Conservation (phyloP, 2,113 vertebrate genomes). For the Accipiter cooperii region DNA sequence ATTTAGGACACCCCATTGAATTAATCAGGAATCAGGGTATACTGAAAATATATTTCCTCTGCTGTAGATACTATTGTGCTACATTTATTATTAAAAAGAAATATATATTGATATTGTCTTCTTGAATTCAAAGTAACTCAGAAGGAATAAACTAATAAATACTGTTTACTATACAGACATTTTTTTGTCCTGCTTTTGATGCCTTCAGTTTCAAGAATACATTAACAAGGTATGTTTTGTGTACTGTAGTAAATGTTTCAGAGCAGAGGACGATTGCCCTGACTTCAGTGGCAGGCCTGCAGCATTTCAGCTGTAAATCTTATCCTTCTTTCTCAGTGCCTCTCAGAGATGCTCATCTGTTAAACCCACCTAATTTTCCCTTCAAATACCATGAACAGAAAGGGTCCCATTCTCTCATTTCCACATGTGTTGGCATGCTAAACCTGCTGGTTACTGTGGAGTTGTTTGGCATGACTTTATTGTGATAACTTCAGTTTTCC, state of each 20-base stretch:
- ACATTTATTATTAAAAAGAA: neutral
- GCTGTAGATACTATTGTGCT: neutral
- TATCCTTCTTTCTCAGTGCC: neutral
- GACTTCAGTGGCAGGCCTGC: neutral
- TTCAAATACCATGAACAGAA: neutral
- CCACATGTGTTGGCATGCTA: neutral
- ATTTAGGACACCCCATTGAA: neutral
- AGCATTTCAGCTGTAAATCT: neutral
- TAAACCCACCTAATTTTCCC: neutral
- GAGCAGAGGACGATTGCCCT: neutral
- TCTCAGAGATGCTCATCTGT: neutral
- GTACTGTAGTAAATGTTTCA: neutral
- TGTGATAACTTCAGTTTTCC: neutral
- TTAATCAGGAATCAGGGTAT: neutral
- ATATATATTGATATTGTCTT: neutral
- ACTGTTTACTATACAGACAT: rapidly evolving
- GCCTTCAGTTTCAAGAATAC: neutral
- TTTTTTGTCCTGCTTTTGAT: neutral
- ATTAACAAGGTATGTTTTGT: neutral
- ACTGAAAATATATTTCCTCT: neutral
- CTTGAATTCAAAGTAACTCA: neutral
- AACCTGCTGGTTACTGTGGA: neutral
- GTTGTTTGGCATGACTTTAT: neutral
- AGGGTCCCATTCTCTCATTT: neutral
- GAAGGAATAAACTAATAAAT: neutral